Conservation (phyloP, 92 coral and sea anemone species). For the Phenganax stokvisi region DNA sequence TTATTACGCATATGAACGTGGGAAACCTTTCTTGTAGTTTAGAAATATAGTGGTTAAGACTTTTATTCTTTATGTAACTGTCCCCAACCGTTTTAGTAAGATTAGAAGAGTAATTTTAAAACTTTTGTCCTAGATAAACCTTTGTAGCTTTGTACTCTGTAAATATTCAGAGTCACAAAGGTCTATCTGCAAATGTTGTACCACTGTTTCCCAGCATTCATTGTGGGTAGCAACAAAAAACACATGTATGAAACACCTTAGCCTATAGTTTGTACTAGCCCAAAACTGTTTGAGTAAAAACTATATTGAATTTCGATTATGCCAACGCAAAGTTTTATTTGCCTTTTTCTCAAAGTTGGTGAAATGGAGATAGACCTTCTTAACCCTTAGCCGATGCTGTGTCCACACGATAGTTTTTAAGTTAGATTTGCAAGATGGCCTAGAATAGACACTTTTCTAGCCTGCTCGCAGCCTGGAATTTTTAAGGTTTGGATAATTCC, state of each 20-base stretch:
- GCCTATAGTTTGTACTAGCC: neutral
- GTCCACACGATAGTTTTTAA: too few relatives aligned
- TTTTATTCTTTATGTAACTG: neutral
- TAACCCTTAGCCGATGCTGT: neutral
- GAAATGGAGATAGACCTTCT: neutral
- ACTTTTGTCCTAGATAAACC: neutral
- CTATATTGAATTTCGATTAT: neutral
- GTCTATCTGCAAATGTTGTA: slow-evolving; percentile 5
- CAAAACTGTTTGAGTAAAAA: neutral
- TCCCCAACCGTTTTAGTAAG: neutral
- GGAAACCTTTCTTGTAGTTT: too few relatives aligned
- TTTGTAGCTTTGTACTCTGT: neutral
- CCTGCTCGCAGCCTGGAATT: too few relatives aligned
- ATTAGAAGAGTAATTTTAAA: neutral
- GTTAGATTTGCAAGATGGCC: too few relatives aligned
- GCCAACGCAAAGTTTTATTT: neutral
- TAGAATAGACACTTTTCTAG: too few relatives aligned
- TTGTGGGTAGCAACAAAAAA: neutral
- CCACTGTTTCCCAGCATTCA: neutral
- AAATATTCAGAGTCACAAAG: slow-evolving; percentile 4
- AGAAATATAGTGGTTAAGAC: neutral
- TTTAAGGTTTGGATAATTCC: too few relatives aligned
- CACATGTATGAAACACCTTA: neutral
- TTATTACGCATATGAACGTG: too few relatives aligned
- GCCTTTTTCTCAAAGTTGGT: neutral